Evolutionary conservation across 1,140 invertebrate species (phyloP).

Genomic region (Drosophila albomicans): DNA sequence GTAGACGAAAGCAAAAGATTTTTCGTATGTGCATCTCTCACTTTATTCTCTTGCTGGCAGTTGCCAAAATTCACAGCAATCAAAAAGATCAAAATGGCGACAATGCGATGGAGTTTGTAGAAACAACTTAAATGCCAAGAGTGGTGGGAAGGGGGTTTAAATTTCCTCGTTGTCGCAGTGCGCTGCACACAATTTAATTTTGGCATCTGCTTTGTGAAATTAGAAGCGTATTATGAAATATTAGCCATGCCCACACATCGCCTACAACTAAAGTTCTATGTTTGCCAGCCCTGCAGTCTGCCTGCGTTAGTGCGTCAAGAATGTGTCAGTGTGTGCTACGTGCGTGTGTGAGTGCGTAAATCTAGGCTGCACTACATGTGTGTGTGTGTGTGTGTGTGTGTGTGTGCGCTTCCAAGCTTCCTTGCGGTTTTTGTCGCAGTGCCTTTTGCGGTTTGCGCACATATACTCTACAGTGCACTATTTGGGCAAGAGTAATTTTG

Average conservation of each 20-base stretch:
- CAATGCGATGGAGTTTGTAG: neutral
- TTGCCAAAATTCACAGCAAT: neutral
- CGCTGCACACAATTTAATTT: neutral
- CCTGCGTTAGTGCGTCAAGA: too few relatives aligned
- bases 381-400: neutral
- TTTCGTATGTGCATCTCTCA: neutral
- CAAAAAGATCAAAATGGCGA: neutral
- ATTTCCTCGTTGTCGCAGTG: slow-evolving; percentile 10
- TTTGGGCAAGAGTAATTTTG: too few relatives aligned
- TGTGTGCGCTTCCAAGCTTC: neutral
- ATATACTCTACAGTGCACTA: neutral
- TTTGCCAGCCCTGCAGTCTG: too few relatives aligned
- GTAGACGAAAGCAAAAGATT: neutral
- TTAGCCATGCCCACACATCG: neutral
- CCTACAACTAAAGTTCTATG: neutral
- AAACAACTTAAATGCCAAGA: too few relatives aligned
- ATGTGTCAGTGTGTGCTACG: neutral
- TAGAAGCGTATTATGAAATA: slow-evolving; percentile 29
- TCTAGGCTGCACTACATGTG: neutral
- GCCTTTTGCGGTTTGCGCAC: neutral
- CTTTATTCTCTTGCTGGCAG: neutral
- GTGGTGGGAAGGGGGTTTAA: too few relatives aligned
- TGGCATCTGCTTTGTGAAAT: slow-evolving; percentile 13
- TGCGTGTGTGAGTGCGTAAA: neutral
- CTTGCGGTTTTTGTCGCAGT: slow-evolving; percentile 20